Evolutionary conservation across 2,888 invertebrate genomes (phyloP).

Genomic region (Octonoba sinensis): DNA sequence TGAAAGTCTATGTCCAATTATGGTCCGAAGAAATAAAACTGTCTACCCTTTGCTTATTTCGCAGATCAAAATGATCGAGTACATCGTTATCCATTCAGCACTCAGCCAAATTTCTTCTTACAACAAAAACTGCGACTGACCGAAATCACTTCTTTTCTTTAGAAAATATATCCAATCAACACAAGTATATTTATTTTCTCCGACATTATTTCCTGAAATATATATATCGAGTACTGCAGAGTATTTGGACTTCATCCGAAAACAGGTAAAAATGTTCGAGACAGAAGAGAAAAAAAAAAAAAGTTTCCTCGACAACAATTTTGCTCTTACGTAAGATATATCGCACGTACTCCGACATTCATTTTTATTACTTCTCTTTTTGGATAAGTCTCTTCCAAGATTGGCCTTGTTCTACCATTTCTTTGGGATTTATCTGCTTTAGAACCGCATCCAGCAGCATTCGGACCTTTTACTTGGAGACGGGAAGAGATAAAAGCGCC

Average conservation of each 20-base stretch:
- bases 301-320: slow-evolving; percentile 32
- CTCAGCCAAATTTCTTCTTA: too few species aligned
- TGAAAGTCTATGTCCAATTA: too few species aligned
- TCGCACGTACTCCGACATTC: slow-evolving; percentile 27
- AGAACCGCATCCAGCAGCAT: background rate
- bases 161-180: too few species aligned
- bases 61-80: too few species aligned
- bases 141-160: too few species aligned
- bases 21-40: too few species aligned
- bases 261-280: slow-evolving; percentile 36
- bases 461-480: slow-evolving; percentile 33
- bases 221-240: background rate
- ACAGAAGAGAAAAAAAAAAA: slow-evolving; percentile 14
- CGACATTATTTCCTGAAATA: too few species aligned
- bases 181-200: too few species aligned
- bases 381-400: too few species aligned
- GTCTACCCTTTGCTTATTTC: too few species aligned
- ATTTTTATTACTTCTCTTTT: slow-evolving; percentile 6
- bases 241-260: slow-evolving; percentile 8
- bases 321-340: slow-evolving; percentile 34
- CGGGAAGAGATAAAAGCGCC: slow-evolving; percentile 22
- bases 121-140: too few species aligned
- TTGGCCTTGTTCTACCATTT: slow-evolving; percentile 3
- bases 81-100: too few species aligned
- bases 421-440: slow-evolving; percentile 25